Evolutionary conservation across 2,888 invertebrate species (phyloP).

Genomic region (Brachylomia viminalis): DNA sequence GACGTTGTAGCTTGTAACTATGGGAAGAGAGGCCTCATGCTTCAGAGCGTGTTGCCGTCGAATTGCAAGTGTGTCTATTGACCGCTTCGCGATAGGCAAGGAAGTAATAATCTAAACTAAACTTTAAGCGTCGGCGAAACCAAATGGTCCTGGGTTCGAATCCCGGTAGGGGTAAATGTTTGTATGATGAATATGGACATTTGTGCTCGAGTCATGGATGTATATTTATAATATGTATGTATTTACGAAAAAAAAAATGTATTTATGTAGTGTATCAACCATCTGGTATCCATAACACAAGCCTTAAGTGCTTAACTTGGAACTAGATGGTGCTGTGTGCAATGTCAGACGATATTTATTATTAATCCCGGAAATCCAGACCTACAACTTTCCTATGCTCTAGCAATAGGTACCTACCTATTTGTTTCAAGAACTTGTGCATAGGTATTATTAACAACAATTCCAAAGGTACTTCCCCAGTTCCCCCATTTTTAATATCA

Average conservation of each 20-base stretch:
- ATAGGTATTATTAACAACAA: constrained; percentile 19
- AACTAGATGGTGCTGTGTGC: no score
- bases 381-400: neutral
- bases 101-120: neutral
- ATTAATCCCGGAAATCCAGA: neutral
- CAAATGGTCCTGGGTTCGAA: no score
- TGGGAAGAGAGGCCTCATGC: neutral
- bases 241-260: no score
- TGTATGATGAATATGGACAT: no score
- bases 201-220: no score
- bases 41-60: neutral
- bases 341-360: no score
- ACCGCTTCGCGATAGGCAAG: neutral
- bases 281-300: no score
- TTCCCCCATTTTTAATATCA: constrained; percentile 5
- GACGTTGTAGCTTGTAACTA: constrained; percentile 30
- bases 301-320: no score
- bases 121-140: no score
- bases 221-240: no score
- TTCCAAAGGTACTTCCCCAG: constrained; percentile 29
- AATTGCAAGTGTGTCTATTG: neutral
- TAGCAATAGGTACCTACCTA: neutral
- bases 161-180: no score
- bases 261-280: no score
- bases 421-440: neutral